Conservation (phyloP, 2,888 invertebrate species). For the Hipparchia sbordonii region DNA sequence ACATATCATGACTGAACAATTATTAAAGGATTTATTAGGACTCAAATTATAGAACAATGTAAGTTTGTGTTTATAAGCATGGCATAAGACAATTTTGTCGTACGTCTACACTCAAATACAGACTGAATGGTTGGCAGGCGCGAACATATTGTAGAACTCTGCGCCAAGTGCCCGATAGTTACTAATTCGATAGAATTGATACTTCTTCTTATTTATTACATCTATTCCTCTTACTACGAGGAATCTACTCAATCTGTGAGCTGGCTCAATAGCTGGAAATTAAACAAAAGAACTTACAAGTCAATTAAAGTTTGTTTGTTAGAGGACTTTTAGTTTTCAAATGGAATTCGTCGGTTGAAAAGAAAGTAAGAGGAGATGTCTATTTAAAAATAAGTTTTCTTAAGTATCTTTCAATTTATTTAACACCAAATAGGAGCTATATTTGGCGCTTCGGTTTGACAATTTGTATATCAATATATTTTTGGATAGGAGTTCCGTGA, state of each 20-base stretch:
- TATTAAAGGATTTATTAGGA: neutral
- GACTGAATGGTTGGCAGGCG: conserved; percentile 37
- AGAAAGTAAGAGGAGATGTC: too few species aligned
- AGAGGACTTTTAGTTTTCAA: conserved; percentile 7
- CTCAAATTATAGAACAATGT: neutral
- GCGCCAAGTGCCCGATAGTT: conserved; percentile 38
- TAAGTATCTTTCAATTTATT: too few species aligned
- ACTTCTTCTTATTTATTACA: conserved; percentile 42
- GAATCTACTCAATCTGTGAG: conserved; percentile 29
- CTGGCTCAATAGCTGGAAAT: conserved; percentile 28
- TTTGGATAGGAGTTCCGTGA: too few species aligned
- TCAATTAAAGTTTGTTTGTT: conserved; percentile 14
- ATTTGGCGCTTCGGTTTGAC: too few species aligned
- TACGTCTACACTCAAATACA: conserved; percentile 11
- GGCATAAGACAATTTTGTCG: conserved; percentile 10
- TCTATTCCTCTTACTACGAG: conserved; percentile 34
- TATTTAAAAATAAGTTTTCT: too few species aligned
- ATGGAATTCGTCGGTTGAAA: too few species aligned
- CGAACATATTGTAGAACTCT: conserved; percentile 37
- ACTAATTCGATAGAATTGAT: conserved; percentile 42
- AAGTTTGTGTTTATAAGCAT: neutral
- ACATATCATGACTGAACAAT: too few species aligned
- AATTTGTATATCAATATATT: too few species aligned
- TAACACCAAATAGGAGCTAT: too few species aligned
- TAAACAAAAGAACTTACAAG: conserved; percentile 30